Percentiles rank a stretch among this genome's conserved stretches.
Conservation (phyloP, 53 echinoderm and acorn worm genomes). For the Holothuria leucospilota region DNA sequence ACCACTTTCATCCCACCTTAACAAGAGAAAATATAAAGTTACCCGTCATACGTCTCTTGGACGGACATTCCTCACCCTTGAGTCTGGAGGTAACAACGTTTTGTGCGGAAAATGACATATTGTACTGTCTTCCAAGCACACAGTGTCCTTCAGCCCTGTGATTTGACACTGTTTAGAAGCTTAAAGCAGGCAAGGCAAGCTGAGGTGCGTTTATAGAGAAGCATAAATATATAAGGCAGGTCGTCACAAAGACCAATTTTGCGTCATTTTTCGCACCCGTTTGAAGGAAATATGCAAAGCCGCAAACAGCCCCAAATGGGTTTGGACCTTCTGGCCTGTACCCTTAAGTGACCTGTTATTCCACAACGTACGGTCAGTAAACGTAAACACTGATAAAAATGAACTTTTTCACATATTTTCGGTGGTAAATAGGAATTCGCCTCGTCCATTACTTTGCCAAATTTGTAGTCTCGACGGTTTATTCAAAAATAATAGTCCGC, state of each 20-base stretch:
- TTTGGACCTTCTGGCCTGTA: not conserved
- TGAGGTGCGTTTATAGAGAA: not conserved
- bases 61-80: constrained; percentile 55
- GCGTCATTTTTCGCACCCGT: not conserved
- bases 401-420: too few relatives aligned
- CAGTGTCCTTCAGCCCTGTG: too few relatives aligned
- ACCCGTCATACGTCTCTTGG: constrained; percentile 52
- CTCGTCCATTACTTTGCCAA: too few relatives aligned
- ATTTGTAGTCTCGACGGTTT: too few relatives aligned
- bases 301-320: not conserved
- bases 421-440: too few relatives aligned
- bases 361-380: too few relatives aligned
- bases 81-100: constrained; percentile 32
- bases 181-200: not conserved
- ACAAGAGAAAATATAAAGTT: not conserved
- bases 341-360: too few relatives aligned
- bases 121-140: constrained; percentile 34
- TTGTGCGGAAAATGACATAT: constrained; percentile 41
- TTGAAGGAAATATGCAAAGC: not conserved
- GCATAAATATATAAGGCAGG: not conserved
- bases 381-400: too few relatives aligned
- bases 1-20: constrained; percentile 15
- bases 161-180: constrained; percentile 4
- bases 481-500: too few relatives aligned
- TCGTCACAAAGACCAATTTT: not conserved